These are phyloP conservation scores for Apamea anceps DNA, from an alignment of 2,888 invertebrate genomes.

Conservation along the genomic window DNA sequence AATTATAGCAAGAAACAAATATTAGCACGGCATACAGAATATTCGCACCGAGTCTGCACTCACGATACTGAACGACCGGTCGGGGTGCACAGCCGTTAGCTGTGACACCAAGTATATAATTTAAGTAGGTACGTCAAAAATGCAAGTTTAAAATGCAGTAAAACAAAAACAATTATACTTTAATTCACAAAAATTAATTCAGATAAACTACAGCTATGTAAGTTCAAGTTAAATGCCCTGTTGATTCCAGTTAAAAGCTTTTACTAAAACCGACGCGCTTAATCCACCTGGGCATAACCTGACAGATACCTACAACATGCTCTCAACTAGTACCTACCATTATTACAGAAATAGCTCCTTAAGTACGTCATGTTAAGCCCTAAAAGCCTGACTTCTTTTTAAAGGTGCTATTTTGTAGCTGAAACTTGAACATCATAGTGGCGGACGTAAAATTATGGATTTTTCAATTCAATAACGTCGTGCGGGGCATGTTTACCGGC, in stretches of 20 bases:
- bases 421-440: slow-evolving; percentile 17
- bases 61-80: neutral
- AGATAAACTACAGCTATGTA: neutral
- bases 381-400: slow-evolving; percentile 26
- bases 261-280: slow-evolving; percentile 14
- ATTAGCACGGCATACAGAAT: neutral
- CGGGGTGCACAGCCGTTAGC: neutral
- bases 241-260: slow-evolving; percentile 38
- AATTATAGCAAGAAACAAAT: neutral
- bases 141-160: neutral
- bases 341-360: slow-evolving; percentile 6
- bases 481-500: slow-evolving; percentile 17
- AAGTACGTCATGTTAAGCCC: slow-evolving; percentile 4
- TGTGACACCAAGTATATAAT: neutral
- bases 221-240: neutral
- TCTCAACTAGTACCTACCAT: slow-evolving; percentile 3
- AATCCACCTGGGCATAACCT: slow-evolving; percentile 26
- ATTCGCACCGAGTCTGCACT: neutral
- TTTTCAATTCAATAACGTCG: slow-evolving; percentile 39
- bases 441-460: slow-evolving; percentile 27
- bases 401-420: slow-evolving; percentile 19
- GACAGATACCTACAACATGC: slow-evolving; percentile 10
- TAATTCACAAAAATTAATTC: neutral
- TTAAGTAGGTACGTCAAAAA: neutral
- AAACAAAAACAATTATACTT: neutral